Conservation (phyloP, 2,888 invertebrate species). For the Agrochola macilenta region DNA sequence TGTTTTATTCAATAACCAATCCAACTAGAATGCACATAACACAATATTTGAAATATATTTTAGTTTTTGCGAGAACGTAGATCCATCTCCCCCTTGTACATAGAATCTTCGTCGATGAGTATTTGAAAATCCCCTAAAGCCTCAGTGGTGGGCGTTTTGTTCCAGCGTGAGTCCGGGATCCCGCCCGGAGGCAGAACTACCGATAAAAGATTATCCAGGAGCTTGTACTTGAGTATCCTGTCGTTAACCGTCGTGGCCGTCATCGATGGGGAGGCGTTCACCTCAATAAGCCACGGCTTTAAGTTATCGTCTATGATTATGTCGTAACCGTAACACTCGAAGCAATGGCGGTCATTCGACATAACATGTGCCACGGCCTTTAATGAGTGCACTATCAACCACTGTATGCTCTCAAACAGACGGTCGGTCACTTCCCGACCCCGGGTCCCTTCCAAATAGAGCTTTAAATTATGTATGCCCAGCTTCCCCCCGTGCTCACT, state of each 20-base stretch:
- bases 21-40: not conserved
- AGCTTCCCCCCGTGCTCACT: constrained; percentile 98
- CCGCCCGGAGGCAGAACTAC: constrained; percentile 96
- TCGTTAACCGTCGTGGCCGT: constrained; percentile 98
- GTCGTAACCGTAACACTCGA: constrained; percentile 98
- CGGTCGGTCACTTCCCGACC: constrained; percentile 96
- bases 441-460: constrained; percentile 97
- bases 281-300: constrained; percentile 98
- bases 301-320: constrained; percentile 98
- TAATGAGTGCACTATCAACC: constrained; percentile 97
- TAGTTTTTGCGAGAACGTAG: constrained; percentile 48
- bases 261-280: constrained; percentile 98
- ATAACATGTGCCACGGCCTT: constrained; percentile 97
- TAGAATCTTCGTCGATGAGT: constrained; percentile 93
- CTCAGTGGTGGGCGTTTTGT: constrained; percentile 93
- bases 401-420: constrained; percentile 96
- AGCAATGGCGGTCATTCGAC: constrained; percentile 97
- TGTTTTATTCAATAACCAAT: constrained; percentile 33
- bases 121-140: constrained; percentile 95
- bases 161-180: constrained; percentile 96
- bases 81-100: constrained; percentile 89
- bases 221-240: constrained; percentile 97
- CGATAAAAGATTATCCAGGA: constrained; percentile 97
- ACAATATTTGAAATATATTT: constrained; percentile 21
- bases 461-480: constrained; percentile 96